Evolutionary conservation across 2,113 vertebrate species (phyloP), one percentile per base, ranked within the genome.

Genomic region (Promerops cafer): DNA sequence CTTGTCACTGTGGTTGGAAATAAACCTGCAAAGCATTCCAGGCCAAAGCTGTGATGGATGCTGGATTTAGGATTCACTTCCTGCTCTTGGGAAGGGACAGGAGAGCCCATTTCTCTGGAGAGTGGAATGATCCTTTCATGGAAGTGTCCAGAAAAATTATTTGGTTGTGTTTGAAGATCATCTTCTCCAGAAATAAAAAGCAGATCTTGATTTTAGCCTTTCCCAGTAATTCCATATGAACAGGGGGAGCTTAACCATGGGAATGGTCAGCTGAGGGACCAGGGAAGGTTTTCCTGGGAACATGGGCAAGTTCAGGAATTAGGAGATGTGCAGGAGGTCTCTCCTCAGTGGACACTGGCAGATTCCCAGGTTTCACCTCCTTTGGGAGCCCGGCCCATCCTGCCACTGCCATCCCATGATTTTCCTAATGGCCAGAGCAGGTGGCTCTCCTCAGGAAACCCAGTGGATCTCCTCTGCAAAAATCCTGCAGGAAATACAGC

Each of bases 271-370:
- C 77, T 20, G 30, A 24, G 44, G 6, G 60, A 6, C 7, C 45
- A 22, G 26, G 7, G 23, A 20, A 8, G 57, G 23, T 20, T 79
- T 89, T 80, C 53, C 59, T 28, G 76, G 56, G 66, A 39, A 24
- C 21, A 7, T 7, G 70, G 59, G 63, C 10, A 11, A 40, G 23
- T 2, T 11, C 40, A 17, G 45, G 40, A 76, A 4, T 23, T 2
- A 10, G 49, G n/a, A 57, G 50, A 8, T 10, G 15, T 1, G 21
- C 44, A n/a, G 35, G 33, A 13, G 4, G 2, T 14, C 9, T 60
- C 31, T 8, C 12, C 60, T 72, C 2, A 1, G 0, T 10, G 39
- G 44, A 13, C 42, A 10, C 5, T 8, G 80, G 20, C 11, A 10
- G 26, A 5, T 23, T 19, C 7, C 52, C 27, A 23, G 24, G 1